Percentiles rank a stretch among this genome's conserved stretches.
phyloP scores from a whole-genome alignment of 2,888 invertebrate genomes.

The Spialia ferax region DNA sequence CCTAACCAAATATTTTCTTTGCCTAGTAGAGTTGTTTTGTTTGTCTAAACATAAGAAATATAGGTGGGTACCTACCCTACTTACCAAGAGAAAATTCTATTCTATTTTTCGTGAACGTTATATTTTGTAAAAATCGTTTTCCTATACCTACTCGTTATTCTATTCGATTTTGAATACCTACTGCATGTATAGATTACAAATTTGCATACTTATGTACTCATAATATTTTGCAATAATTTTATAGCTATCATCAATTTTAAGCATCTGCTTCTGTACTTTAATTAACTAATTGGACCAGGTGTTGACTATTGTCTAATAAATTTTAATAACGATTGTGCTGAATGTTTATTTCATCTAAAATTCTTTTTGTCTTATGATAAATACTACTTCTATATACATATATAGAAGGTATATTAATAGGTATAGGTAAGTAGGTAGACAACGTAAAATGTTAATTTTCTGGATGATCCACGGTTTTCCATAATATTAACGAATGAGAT shows the following conservation, averaged over 20 bases:
- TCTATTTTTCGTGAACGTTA: no score
- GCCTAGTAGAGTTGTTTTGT: not conserved
- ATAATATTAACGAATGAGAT: no score
- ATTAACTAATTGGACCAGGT: conserved; percentile 46
- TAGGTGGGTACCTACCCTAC: not conserved
- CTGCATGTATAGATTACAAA: no score
- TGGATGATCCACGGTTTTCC: no score
- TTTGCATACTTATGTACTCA: not conserved
- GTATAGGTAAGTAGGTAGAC: no score
- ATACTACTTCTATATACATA: no score
- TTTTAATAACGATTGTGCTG: not conserved
- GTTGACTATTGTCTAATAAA: conserved; percentile 6
- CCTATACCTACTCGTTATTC: no score
- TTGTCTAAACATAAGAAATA: not conserved
- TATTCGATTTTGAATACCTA: no score
- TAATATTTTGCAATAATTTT: conserved; percentile 4
- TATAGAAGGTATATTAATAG: no score
- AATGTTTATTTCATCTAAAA: not conserved
- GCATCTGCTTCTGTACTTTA: conserved; percentile 29
- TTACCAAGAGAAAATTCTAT: no score
- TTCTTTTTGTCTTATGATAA: not conserved
- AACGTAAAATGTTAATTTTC: no score
- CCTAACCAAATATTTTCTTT: conserved; percentile 3
- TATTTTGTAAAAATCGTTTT: no score
- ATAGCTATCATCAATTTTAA: not conserved